A percentile compares a stretch with the other conserved stretches of the same genome.
Conservation (phyloP, 35 echinoderm and acorn worm species). For the Heliocidaris erythrogramma region DNA sequence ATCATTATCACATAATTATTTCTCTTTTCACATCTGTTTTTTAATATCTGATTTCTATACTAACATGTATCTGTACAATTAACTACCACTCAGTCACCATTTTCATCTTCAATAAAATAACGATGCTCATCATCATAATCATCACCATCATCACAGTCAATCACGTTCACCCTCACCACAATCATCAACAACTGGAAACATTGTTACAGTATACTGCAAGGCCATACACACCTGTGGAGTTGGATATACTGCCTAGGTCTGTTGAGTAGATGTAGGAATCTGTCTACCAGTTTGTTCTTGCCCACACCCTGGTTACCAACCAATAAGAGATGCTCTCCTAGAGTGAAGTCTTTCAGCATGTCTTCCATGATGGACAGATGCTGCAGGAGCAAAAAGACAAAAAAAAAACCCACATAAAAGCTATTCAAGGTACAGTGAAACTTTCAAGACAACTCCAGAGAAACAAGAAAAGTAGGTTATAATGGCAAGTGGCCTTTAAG, state of each 20-base stretch:
- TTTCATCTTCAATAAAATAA: background rate
- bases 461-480: too few relatives aligned
- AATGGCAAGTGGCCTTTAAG: too few relatives aligned
- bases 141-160: background rate
- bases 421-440: too few relatives aligned
- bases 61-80: too few relatives aligned
- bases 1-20: too few relatives aligned
- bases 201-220: too few relatives aligned
- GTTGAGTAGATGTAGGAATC: slow-evolving; percentile 96
- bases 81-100: background rate
- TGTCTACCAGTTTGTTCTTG: slow-evolving; percentile 97
- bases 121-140: background rate
- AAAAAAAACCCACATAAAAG: background rate
- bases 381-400: slow-evolving; percentile 53
- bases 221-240: slow-evolving; percentile 76
- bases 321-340: slow-evolving; percentile 89
- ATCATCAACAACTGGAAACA: background rate
- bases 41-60: too few relatives aligned
- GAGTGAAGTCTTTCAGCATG: slow-evolving; percentile 97
- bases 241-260: slow-evolving; percentile 96
- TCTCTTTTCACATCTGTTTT: too few relatives aligned
- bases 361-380: slow-evolving; percentile 96
- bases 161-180: background rate
- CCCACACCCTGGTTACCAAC: slow-evolving; percentile 97
- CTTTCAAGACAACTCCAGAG: too few relatives aligned